Evolutionary conservation across 2,888 invertebrate genomes (phyloP), one percentile per base, ranked within the genome.

Genomic region (Drosophila testacea): DNA sequence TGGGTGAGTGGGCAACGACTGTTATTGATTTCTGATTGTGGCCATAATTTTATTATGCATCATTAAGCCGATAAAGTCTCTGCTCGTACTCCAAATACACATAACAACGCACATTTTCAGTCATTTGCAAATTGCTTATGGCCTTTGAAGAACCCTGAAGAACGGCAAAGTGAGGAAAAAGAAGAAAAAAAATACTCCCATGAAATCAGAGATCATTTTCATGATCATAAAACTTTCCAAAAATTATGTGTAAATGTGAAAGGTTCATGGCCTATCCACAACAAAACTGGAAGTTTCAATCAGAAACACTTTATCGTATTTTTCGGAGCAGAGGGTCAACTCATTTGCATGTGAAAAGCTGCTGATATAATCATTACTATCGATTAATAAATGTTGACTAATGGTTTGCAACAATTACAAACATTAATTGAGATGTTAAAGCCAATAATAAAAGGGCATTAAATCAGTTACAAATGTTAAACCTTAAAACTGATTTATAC

Each of bases 21-120:
- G 73, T 85, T 87, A 85, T 85, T 85, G 85, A 85, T 87, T 85
- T 87, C 79, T 72, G 85, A 85, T 77, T 81, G 77, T 73, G 57
- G 77, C 71, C 77, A 81, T 81, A 79, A 81, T 85, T 83, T 85
- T 84, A 81, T 77, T 82, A 79, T 64, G 76, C 81, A 83, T 81
- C 85, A 87, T 87, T 87, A 84, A 57, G 74, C 70, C 61, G 79
- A 77, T 87, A 87, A 82, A 69, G 70, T 62, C 65, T 47, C 44
- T 44, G 57, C 39, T 47, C 46, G 27, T 59, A 36, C 48, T 57
- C 41, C 41, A 60, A 64, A 69, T 57, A 63, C 52, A 39, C 39
- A 13, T 30, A 39, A 63, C 64, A 52, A 66, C 66, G 63, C 65
- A 76, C 68, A 54, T 71, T 73, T 61, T 48, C 57, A 36, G 54